A percentile compares a stretch with the other conserved stretches of the same genome.
Evolutionary conservation across 2,888 invertebrate species (phyloP).

Genomic region (Chymomyza fuscimana): DNA sequence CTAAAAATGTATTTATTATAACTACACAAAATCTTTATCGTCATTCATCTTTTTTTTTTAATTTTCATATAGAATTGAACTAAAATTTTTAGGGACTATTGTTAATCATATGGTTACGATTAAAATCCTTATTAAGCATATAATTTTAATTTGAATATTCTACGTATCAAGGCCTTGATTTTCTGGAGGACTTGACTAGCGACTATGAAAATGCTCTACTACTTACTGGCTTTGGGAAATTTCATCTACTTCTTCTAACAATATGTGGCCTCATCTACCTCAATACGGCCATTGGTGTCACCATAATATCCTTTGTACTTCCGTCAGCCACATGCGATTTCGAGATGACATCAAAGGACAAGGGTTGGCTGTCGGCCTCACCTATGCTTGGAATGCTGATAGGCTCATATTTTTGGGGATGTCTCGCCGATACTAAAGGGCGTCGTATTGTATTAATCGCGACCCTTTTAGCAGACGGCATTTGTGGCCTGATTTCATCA

Average conservation of each 20-base stretch:
- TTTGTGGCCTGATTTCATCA: constrained; percentile 86
- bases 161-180: constrained; percentile 69
- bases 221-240: constrained; percentile 88
- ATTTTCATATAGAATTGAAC: too few relatives aligned
- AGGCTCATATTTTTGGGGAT: constrained; percentile 92
- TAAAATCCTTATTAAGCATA: too few relatives aligned
- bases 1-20: too few relatives aligned
- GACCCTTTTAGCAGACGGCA: constrained; percentile 86
- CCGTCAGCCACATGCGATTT: constrained; percentile 92
- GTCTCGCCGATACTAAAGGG: constrained; percentile 91
- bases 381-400: constrained; percentile 91
- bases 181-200: constrained; percentile 73
- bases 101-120: too few relatives aligned
- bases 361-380: constrained; percentile 88
- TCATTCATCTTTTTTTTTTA: too few relatives aligned
- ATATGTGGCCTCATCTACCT: constrained; percentile 90
- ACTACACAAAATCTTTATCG: too few relatives aligned
- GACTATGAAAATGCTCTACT: constrained; percentile 77
- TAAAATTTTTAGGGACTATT: too few relatives aligned
- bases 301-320: constrained; percentile 89
- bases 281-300: constrained; percentile 90
- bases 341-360: constrained; percentile 88
- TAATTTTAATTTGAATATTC: constrained; percentile 7
- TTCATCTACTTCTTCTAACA: constrained; percentile 87
- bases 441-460: constrained; percentile 87